Evolutionary conservation across 2,888 invertebrate species (phyloP), one percentile per base, ranked within the genome.

Genomic region (Julus scanicus): DNA sequence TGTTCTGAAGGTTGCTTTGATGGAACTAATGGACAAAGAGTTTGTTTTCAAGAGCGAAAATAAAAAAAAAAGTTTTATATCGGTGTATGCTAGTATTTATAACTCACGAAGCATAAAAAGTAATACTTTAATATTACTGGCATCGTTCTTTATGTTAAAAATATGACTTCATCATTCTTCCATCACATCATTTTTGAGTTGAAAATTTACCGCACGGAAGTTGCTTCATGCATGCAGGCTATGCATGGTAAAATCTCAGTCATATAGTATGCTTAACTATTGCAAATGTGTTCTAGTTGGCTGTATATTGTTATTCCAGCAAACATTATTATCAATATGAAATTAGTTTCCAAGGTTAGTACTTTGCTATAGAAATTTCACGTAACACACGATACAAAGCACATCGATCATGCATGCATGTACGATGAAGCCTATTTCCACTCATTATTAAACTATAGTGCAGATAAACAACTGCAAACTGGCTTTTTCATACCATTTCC

Each of bases 141-240:
- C 71, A 71, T n/a, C 20, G 9, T 20, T 29, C 29, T 29, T 29
- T 71, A 71, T 71, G 71, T 17, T 71, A 44, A 29, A 71, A 20
- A 71, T 29, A n/a, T 71, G 29, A 71, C 20, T 71, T 20, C 71
- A 29, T 71, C 20, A 71, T 71, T 71, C 71, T 20, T 48, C 48
- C 20, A 3, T 63, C 13, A n/a, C 63, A 63, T 63, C 63, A 63
- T 2, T 63, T 63, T 71, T 29, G 29, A 71, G 71, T 20, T 71
- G 71, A 20, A 71, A 71, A 71, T 71, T 71, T 71, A 20, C 20
- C 5, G 71, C 71, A 71, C 20, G 71, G 71, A 71, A 71, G 71
- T 71, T 71, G 71, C 71, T 29, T 71, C 71, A 71, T 71, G 71
- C 71, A 71, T 71, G 71, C 29, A 71, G 71, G 71, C 71, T 71